These are phyloP conservation scores for Temnothorax unifasciatus DNA, from an alignment of 2,888 invertebrate genomes.

Conservation along the genomic window DNA sequence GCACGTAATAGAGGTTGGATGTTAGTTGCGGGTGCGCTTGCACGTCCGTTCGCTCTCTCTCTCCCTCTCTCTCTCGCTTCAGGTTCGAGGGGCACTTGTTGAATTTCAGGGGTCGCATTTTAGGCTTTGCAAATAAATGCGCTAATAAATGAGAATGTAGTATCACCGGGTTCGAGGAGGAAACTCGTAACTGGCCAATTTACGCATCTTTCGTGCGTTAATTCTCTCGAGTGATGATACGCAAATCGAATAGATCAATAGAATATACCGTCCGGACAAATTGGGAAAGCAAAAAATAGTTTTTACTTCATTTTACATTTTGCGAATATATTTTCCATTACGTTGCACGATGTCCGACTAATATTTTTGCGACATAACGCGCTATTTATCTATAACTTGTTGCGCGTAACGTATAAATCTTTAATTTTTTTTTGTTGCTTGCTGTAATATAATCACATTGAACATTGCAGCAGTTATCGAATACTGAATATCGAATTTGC, in stretches of 20 bases:
- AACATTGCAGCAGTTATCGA: neutral
- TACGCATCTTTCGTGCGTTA: slow-evolving; percentile 14
- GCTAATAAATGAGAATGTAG: slow-evolving; percentile 57
- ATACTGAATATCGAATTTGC: neutral
- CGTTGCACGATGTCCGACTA: neutral
- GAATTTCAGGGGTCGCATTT: slow-evolving; percentile 79
- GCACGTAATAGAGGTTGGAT: slow-evolving; percentile 78
- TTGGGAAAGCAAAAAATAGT: neutral
- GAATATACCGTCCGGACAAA: neutral
- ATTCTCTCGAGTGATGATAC: slow-evolving; percentile 16
- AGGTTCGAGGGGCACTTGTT: slow-evolving; percentile 81
- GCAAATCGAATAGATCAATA: neutral
- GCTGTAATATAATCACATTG: too few species aligned
- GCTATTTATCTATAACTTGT: slow-evolving; percentile 15
- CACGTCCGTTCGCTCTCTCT: slow-evolving; percentile 58
- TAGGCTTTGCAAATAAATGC: slow-evolving; percentile 65
- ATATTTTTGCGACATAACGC: neutral
- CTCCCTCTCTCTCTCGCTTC: slow-evolving; percentile 43
- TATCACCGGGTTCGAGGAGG: slow-evolving; percentile 9
- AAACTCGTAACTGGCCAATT: slow-evolving; percentile 17
- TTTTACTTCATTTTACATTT: neutral
- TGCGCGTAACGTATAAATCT: neutral
- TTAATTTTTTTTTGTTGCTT: neutral
- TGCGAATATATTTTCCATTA: neutral
- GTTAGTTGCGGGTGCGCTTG: slow-evolving; percentile 56